These are phyloP conservation scores for Mustela erminea DNA, from an alignment of 2,797 vertebrate genomes.

Conservation along the genomic window DNA sequence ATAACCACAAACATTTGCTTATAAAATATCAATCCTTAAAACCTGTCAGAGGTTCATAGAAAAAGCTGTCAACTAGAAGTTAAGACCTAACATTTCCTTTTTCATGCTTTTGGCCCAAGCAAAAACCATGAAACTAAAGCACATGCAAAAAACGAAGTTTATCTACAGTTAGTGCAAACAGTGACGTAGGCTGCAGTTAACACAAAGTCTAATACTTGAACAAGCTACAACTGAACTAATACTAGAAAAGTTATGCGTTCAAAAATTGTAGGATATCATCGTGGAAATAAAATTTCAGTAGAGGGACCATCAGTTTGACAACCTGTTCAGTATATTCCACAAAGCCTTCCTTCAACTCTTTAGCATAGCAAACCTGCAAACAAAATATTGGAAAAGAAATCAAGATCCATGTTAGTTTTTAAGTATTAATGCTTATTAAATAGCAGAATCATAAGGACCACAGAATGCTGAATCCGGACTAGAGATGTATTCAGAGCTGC, in stretches of 20 bases:
- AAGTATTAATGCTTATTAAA: not conserved
- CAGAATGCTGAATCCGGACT: not conserved
- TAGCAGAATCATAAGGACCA: not conserved
- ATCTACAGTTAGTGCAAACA: not conserved
- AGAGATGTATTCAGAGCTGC: not conserved
- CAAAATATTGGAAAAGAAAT: slow-evolving; percentile 54
- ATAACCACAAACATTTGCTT: not conserved
- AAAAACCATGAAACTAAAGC: not conserved
- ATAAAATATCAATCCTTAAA: not conserved
- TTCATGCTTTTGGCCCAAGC: not conserved
- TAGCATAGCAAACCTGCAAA: slow-evolving; percentile 98
- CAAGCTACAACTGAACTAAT: not conserved
- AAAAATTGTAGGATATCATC: slow-evolving; percentile 96
- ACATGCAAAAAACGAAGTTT: not conserved
- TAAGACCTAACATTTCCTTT: not conserved
- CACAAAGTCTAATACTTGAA: not conserved
- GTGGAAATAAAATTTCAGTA: slow-evolving; percentile 99
- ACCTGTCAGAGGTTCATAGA: not conserved
- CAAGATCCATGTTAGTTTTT: not conserved
- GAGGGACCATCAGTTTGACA: slow-evolving; percentile 99
- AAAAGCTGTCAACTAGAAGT: not conserved
- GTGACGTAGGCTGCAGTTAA: not conserved
- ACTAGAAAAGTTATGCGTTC: slow-evolving; percentile 24
- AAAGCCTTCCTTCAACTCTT: slow-evolving; percentile 99
- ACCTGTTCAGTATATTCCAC: slow-evolving; percentile 99